Conservation (phyloP, 2,888 invertebrate species). For the Linyphia triangularis region DNA sequence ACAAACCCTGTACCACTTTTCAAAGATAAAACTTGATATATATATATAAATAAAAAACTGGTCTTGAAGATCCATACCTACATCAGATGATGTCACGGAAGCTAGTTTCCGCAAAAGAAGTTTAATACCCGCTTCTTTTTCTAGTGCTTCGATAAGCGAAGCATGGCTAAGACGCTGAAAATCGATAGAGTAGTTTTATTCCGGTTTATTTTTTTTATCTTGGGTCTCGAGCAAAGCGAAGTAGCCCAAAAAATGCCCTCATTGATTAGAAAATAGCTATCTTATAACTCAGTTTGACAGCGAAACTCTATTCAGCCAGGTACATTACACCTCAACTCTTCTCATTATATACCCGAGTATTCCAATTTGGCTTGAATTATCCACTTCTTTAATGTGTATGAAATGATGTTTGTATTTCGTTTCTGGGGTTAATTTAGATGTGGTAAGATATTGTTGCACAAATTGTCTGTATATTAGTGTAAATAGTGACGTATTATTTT, state of each 20-base stretch:
- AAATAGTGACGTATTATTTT: no score
- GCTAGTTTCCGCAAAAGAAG: slow-evolving; percentile 50
- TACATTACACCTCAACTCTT: slow-evolving; percentile 58
- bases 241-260: slow-evolving; percentile 63
- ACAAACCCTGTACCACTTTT: slow-evolving; percentile 28
- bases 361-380: slow-evolving; percentile 43
- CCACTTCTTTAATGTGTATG: slow-evolving; percentile 11
- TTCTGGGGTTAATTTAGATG: no score
- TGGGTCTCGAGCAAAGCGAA: background rate
- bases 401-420: no score
- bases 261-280: slow-evolving; percentile 72
- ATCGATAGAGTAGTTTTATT: slow-evolving; percentile 60
- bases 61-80: no score
- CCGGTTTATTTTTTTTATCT: slow-evolving; percentile 5
- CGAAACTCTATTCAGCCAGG: slow-evolving; percentile 53
- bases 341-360: slow-evolving; percentile 59
- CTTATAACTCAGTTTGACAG: slow-evolving; percentile 67
- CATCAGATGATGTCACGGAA: slow-evolving; percentile 44
- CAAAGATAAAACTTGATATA: slow-evolving; percentile 46
- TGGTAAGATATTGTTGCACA: no score
- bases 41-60: no score
- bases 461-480: no score
- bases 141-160: slow-evolving; percentile 57
- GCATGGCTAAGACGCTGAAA: slow-evolving; percentile 48
- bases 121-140: slow-evolving; percentile 57